A percentile compares a stretch with the other conserved stretches of the same genome.
phyloP scores from a whole-genome alignment of 2,797 vertebrate species.

The Spinus pinus region DNA sequence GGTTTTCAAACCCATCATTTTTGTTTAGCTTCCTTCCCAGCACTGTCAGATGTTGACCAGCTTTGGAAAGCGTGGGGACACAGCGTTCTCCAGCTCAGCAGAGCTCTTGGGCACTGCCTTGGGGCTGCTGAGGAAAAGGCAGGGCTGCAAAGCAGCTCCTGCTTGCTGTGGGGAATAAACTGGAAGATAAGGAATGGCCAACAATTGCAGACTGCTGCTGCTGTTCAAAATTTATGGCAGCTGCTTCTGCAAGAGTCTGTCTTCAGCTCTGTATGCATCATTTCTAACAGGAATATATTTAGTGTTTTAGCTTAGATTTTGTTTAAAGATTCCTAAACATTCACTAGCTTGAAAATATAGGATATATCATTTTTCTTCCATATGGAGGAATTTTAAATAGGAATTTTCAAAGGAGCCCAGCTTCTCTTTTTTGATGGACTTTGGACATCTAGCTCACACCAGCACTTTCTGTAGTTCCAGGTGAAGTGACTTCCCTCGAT shows the following conservation, averaged over 20 bases:
- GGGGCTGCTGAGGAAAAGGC: neutral
- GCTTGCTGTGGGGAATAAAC: neutral
- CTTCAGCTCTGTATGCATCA: neutral
- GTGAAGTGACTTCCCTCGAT: neutral
- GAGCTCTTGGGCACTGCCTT: neutral
- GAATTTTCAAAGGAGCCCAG: neutral
- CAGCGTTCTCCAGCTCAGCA: accelerated
- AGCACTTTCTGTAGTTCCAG: neutral
- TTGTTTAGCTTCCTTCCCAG: neutral
- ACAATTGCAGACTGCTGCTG: neutral
- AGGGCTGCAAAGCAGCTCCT: neutral
- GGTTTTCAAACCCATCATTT: neutral
- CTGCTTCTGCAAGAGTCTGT: neutral
- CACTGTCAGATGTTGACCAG: neutral
- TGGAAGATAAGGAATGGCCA: accelerated
- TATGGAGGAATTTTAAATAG: neutral
- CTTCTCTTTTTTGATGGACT: neutral
- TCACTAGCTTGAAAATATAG: neutral
- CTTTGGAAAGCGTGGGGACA: neutral
- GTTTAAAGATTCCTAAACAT: neutral
- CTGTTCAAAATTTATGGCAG: neutral
- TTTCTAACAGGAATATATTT: neutral
- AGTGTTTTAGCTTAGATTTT: neutral
- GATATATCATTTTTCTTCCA: neutral
- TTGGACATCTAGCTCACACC: neutral